phyloP scores from a whole-genome alignment of 1,140 invertebrate genomes.

The Medauroidea extradentata region DNA sequence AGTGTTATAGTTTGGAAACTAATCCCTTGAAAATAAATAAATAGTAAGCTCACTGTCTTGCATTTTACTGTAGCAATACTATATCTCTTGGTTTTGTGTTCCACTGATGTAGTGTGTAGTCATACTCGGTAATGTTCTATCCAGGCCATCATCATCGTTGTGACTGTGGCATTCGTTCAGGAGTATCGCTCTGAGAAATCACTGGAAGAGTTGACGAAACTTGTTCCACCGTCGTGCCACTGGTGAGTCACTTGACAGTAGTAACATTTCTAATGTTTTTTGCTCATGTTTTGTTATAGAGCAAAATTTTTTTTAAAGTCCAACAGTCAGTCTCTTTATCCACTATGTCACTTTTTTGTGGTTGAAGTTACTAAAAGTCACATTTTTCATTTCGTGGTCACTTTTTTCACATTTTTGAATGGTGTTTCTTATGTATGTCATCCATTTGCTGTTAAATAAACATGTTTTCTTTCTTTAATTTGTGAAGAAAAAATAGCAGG shows the following conservation, averaged over 20 bases:
- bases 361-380: not conserved
- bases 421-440: too few relatives aligned
- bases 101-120: too few relatives aligned
- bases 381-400: too few relatives aligned
- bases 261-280: not conserved
- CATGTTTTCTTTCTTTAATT: too few relatives aligned
- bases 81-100: too few relatives aligned
- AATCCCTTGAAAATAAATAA: too few relatives aligned
- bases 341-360: not conserved
- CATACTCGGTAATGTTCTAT: constrained; percentile 25
- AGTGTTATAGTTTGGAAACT: too few relatives aligned
- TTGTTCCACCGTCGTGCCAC: constrained; percentile 88
- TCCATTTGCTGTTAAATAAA: too few relatives aligned
- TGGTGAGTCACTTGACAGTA: constrained; percentile 58
- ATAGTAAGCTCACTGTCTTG: too few relatives aligned
- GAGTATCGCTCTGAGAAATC: constrained; percentile 99
- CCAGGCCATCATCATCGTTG: constrained; percentile 89
- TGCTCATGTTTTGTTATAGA: not conserved
- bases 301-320: constrained; percentile 1
- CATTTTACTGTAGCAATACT: too few relatives aligned
- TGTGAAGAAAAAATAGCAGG: too few relatives aligned
- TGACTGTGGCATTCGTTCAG: constrained; percentile 98
- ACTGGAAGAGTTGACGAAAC: constrained; percentile 95
- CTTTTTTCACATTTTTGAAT: too few relatives aligned
- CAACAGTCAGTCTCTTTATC: not conserved